Base-by-base conservation (phyloP, 2,113 vertebrate species). In the Carassius gibelio region DNA sequence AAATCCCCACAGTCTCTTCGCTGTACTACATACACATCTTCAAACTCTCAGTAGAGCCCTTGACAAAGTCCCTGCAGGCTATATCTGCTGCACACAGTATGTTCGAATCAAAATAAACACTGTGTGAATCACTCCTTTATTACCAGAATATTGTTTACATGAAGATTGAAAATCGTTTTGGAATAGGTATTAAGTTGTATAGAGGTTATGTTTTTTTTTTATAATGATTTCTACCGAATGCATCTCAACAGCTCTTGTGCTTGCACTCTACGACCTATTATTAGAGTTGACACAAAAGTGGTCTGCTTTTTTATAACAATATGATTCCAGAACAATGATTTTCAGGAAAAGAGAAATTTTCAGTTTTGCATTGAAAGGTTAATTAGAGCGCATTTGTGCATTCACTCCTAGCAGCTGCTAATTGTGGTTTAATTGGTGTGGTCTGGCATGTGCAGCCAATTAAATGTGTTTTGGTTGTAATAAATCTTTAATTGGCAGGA, bases 351-450 rank as follows among this genome's bases (percentile, higher is more conserved):
- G 21, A 26, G 14, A 21, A 26, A 26, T 26, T 75, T 75, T 75
- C 21, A 55, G 48, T 59, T 83, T 55, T 72, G 30, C 68, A 59
- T 59, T 59, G 30, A 74, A 72, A 15, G 34, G 50, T 72, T 83
- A 59, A 76, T 84, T 48, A 23, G 34, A 36, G 17, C 19, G 4
- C 45, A 30, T 23, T 42, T 79, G 87, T 83, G 57, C 57, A 72
- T 72, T 50, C 30, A 55, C 17, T 75, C 13, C 4, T 42, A 75
- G 38, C 42, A 9, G 45, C 34, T 64, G 68, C 57, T 86, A 57
- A 83, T 66, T 66, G 69, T 34, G 38, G 3, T 55, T 59, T 85
- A 85, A 86, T 88, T 75, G n/a, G 66, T 82, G 64, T 82, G 66
- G 66, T 82, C 74, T 82, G 66, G 69, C 21, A 42, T 87, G 77